A percentile compares a stretch with the other conserved stretches of the same genome.
Conservation (phyloP, 2,797 vertebrate genomes). For the Gobionotothen gibberifrons region DNA sequence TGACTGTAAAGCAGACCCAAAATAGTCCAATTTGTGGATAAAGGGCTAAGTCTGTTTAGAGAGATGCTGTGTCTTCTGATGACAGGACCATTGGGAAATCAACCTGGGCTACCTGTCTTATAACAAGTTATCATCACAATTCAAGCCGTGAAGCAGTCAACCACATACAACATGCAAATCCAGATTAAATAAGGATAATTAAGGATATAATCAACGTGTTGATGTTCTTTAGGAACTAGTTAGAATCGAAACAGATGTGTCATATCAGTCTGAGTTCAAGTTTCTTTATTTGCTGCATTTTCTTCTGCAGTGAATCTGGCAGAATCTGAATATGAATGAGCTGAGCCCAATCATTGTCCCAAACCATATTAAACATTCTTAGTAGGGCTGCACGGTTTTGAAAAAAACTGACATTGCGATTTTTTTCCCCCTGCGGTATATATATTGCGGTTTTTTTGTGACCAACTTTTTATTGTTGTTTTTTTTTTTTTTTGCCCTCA, state of each 20-base stretch:
- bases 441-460: too few relatives aligned
- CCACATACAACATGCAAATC: not conserved
- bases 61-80: not conserved
- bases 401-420: too few relatives aligned
- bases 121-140: not conserved
- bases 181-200: not conserved
- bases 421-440: too few relatives aligned
- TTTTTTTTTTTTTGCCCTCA: too few relatives aligned
- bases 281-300: slow-evolving; percentile 8
- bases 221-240: not conserved
- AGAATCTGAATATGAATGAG: slow-evolving; percentile 15
- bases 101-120: not conserved
- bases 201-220: not conserved
- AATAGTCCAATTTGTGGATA: not conserved
- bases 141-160: not conserved
- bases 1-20: not conserved
- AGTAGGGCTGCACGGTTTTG: too few relatives aligned
- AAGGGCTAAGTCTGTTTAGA: not conserved
- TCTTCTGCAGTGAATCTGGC: slow-evolving; percentile 27
- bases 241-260: not conserved
- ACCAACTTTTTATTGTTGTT: too few relatives aligned
- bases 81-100: not conserved
- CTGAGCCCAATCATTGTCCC: not conserved
- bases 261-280: not conserved
- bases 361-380: slow-evolving; percentile 3